Percentiles rank a stretch among this genome's conserved stretches.
Conservation (phyloP, 2,797 vertebrate genomes). For the Semaprochilodus insignis region DNA sequence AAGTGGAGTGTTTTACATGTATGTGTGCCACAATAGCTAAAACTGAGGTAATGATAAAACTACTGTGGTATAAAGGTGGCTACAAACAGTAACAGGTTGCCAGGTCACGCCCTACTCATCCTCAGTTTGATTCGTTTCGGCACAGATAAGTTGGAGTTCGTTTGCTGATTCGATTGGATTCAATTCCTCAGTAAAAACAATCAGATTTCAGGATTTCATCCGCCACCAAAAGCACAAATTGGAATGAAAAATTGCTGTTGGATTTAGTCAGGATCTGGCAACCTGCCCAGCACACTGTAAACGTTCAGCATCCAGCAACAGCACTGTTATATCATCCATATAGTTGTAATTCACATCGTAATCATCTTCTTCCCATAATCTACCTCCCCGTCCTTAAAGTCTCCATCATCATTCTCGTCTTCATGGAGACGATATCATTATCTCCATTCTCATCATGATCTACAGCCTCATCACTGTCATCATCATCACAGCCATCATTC, state of each 20-base stretch:
- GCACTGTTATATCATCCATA: neutral
- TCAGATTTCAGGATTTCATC: neutral
- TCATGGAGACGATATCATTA: neutral
- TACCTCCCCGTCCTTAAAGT: neutral
- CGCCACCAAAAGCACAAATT: neutral
- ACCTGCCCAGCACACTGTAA: neutral
- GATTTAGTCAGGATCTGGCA: neutral
- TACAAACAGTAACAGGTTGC: neutral
- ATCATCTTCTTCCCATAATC: neutral
- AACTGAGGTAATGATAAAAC: neutral
- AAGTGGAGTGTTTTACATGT: too few species aligned
- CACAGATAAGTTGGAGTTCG: neutral
- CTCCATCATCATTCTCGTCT: neutral
- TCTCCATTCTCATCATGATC: neutral
- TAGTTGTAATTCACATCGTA: neutral
- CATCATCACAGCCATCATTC: neutral
- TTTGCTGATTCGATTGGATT: neutral
- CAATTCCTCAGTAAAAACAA: neutral
- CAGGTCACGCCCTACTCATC: neutral
- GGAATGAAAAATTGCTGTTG: too few species aligned
- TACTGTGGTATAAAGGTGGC: neutral
- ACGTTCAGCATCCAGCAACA: neutral
- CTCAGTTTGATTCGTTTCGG: neutral
- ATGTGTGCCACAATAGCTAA: neutral
- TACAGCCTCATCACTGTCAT: neutral